These are phyloP conservation scores for Sinopyrophorus schimmeli DNA, from an alignment of 2,888 invertebrate species.

Conservation along the genomic window DNA sequence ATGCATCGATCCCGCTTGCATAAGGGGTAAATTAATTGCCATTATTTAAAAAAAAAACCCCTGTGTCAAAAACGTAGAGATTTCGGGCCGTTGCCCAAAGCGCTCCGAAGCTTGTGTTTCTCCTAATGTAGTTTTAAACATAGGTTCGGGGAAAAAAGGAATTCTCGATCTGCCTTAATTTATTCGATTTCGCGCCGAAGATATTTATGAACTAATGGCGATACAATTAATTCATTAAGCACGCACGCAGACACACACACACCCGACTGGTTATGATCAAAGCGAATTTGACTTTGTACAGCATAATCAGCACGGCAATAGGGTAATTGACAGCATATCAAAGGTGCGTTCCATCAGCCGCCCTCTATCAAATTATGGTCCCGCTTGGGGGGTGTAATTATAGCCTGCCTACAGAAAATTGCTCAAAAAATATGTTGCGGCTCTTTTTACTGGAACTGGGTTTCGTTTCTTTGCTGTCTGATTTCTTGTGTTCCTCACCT, in stretches of 20 bases:
- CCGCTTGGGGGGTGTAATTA: constrained; percentile 54
- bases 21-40: too few relatives aligned
- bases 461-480: constrained; percentile 24
- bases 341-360: constrained; percentile 50
- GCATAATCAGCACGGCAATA: constrained; percentile 32
- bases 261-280: constrained; percentile 17
- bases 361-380: constrained; percentile 53
- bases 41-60: too few relatives aligned
- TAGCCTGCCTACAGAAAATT: constrained; percentile 53
- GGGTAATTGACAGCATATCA: constrained; percentile 53
- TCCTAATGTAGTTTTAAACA: too few relatives aligned
- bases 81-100: too few relatives aligned
- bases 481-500: constrained; percentile 17
- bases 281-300: constrained; percentile 17
- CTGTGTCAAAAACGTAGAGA: too few relatives aligned
- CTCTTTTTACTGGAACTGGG: constrained; percentile 29
- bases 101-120: too few relatives aligned
- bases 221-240: constrained; percentile 16
- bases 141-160: too few relatives aligned
- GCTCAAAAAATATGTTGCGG: constrained; percentile 51
- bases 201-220: too few relatives aligned
- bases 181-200: too few relatives aligned
- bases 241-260: constrained; percentile 10
- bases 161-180: too few relatives aligned
- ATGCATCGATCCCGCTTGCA: too few relatives aligned